These are phyloP conservation scores for Trachelus troglodyta DNA, from an alignment of 2,888 invertebrate species.

Conservation along the genomic window DNA sequence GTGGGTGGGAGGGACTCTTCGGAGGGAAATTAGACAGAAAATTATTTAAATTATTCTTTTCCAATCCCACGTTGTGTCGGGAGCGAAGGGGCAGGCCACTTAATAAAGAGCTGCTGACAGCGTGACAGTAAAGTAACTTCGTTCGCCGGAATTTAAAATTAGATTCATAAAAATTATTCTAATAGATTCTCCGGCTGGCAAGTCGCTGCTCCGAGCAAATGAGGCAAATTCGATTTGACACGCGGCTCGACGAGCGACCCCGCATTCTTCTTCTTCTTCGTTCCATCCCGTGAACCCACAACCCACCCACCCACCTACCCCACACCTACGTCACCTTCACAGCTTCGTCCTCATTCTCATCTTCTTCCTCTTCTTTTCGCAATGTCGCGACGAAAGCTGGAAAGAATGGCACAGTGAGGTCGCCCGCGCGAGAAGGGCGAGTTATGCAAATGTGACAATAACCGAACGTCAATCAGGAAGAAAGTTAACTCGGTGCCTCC, in stretches of 20 bases:
- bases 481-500: conserved; percentile 48
- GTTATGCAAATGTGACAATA: conserved; percentile 64
- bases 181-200: conserved; percentile 60
- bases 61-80: conserved; percentile 21
- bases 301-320: too few relatives aligned
- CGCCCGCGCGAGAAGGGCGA: conserved; percentile 37
- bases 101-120: conserved; percentile 62
- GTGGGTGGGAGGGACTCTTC: neutral
- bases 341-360: conserved; percentile 7
- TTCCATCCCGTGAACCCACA: conserved; percentile 1
- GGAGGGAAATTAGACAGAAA: conserved; percentile 29
- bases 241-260: conserved; percentile 44
- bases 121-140: conserved; percentile 62
- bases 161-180: conserved; percentile 67
- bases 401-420: neutral
- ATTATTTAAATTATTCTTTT: conserved; percentile 52
- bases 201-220: conserved; percentile 51
- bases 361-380: conserved; percentile 18
- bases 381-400: neutral
- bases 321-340: too few relatives aligned
- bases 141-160: conserved; percentile 64
- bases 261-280: conserved; percentile 40
- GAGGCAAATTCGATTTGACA: conserved; percentile 66
- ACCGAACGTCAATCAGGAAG: conserved; percentile 63
- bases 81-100: conserved; percentile 41